Conservation (phyloP, 2,888 invertebrate genomes). For the Orthosia gothica region DNA sequence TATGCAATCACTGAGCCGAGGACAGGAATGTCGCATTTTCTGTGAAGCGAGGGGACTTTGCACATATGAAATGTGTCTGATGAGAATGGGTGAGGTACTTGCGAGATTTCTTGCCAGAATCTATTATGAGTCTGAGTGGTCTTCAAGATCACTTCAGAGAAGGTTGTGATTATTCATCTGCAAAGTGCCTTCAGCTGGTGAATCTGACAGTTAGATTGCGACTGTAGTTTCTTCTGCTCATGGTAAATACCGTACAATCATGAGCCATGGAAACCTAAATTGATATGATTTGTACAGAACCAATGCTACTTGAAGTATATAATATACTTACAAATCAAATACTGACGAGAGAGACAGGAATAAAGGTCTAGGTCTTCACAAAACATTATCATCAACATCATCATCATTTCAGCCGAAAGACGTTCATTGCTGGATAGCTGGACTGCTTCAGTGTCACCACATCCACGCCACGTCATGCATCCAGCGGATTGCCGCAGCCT, state of each 20-base stretch:
- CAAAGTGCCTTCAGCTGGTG: not conserved
- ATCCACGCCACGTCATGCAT: no score
- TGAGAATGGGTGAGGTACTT: not conserved
- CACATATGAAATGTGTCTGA: slow-evolving; percentile 1
- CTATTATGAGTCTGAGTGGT: not conserved
- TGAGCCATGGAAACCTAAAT: no score
- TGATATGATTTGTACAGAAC: not conserved
- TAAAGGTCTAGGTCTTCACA: no score
- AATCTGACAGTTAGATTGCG: not conserved
- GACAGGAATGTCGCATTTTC: slow-evolving; percentile 31
- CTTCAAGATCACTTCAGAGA: not conserved
- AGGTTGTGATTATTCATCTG: not conserved
- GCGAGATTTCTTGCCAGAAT: not conserved
- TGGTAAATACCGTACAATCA: not conserved
- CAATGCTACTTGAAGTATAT: not conserved
- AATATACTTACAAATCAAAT: not conserved
- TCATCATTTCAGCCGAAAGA: no score
- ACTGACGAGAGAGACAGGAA: not conserved
- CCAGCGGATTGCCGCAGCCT: no score
- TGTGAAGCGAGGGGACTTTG: not conserved
- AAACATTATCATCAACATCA: not conserved
- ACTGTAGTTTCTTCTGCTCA: not conserved
- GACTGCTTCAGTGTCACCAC: no score
- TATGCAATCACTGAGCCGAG: slow-evolving; percentile 48
- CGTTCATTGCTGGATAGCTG: no score